Base-by-base conservation (phyloP, 2,797 vertebrate species). In the Hypotaenidia philippensis region DNA sequence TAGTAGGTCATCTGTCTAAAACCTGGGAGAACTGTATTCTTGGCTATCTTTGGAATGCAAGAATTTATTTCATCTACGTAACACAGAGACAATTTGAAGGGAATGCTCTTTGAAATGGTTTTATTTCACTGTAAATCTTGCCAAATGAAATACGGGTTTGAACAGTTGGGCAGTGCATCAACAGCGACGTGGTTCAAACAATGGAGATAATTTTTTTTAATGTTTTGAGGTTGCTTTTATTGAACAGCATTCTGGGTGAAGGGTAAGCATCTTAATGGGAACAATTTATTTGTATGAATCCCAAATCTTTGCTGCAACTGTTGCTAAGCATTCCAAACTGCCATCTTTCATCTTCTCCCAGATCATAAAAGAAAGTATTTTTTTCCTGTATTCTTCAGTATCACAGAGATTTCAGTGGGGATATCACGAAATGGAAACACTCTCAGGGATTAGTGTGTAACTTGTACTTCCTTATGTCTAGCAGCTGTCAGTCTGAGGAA, bases 41-140 rank as follows among this genome's bases (percentile, higher is more conserved):
- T 88, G 94, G 90, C 83, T 90, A 63, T 97, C 84, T 96, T 90
- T 90, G 69, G 80, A 94, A 71, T 80, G 59, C 93, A 95, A 64
- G 81, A 88, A 93, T 90, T 93, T 91, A 83, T 97, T 95, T 94
- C 26, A 83, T 94, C 56, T 40, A 2, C 85, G 59, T 89, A 95
- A 95, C 63, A 86, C 38, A 93, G 61, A 93, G 81, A 85, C 87
- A 96, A 88, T 96, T 96, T 94, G 93, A 97, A 92, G 91, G 50
- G 82, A 96, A 95, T 96, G 74, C 36, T 96, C 83, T 95, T 91
- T 95, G 83, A 96, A 95, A 94, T 93, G 49, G 32, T 83, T 97
- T 91, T 93, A 84, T 96, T 97, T 95, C 61, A 60, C 69, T 94
- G 65, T 90, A 80, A 87, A 80, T 49, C 78, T 81, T 75, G 83